These are phyloP conservation scores for Drosophila seguyi DNA, from an alignment of 1,140 invertebrate species.

Conservation along the genomic window DNA sequence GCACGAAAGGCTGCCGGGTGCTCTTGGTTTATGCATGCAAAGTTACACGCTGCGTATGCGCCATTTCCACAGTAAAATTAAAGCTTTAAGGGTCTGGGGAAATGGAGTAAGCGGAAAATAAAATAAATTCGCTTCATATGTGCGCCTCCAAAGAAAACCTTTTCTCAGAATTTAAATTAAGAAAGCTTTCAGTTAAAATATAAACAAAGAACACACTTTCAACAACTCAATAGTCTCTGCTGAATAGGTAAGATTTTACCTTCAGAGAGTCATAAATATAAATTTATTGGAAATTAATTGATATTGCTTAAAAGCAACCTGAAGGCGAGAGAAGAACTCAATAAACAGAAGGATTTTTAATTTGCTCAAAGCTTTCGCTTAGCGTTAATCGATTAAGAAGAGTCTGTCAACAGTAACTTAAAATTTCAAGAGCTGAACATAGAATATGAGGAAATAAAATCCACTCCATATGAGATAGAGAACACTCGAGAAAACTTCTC, in stretches of 20 bases:
- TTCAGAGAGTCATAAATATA: background rate
- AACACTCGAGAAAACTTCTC: background rate
- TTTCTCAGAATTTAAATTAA: background rate
- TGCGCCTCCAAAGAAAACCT: background rate
- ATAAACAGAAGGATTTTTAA: background rate
- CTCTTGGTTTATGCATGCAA: constrained; percentile 73
- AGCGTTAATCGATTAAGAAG: background rate
- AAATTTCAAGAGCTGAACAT: constrained; percentile 12
- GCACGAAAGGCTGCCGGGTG: constrained; percentile 42
- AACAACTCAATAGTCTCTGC: background rate
- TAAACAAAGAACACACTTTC: background rate
- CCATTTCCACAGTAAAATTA: constrained; percentile 45
- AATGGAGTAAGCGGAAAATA: constrained; percentile 5
- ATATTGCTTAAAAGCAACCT: background rate
- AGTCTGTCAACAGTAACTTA: constrained; percentile 2
- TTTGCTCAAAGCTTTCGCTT: background rate
- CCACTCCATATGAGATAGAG: background rate
- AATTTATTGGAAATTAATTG: background rate
- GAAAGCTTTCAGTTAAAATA: background rate
- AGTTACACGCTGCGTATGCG: constrained; percentile 72
- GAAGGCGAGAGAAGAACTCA: background rate
- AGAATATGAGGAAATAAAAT: constrained; percentile 1
- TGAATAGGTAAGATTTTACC: too few species aligned
- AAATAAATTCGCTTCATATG: constrained; percentile 12
- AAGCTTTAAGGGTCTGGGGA: constrained; percentile 31